These are phyloP conservation scores for Atta texana DNA, from an alignment of 1,140 invertebrate species.

Conservation along the genomic window DNA sequence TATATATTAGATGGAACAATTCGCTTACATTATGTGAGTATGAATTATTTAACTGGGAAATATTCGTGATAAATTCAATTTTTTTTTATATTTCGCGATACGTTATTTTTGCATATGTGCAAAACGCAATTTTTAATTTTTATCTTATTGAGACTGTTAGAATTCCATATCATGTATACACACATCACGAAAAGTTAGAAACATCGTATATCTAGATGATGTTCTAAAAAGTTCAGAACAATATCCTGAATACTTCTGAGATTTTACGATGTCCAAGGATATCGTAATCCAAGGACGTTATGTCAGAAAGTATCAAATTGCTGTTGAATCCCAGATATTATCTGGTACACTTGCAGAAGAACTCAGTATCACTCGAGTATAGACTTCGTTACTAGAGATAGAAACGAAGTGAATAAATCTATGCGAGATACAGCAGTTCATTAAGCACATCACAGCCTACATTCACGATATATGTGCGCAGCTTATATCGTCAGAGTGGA, in stretches of 20 bases:
- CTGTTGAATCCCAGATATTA: not conserved
- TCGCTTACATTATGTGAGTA: constrained; percentile 59
- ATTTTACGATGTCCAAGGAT: not conserved
- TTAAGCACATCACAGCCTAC: not conserved
- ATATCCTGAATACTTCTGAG: not conserved
- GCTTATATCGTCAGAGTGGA: too few relatives aligned
- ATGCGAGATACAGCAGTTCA: not conserved
- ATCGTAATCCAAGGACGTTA: too few relatives aligned
- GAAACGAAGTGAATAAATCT: not conserved
- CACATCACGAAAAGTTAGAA: not conserved
- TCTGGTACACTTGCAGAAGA: not conserved
- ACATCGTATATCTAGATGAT: not conserved
- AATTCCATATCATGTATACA: not conserved
- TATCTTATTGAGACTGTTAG: not conserved
- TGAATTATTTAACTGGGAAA: constrained; percentile 43
- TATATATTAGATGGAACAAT: not conserved
- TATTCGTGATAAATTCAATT: not conserved
- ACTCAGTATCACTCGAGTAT: not conserved
- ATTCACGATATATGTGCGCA: not conserved
- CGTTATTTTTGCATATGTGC: not conserved
- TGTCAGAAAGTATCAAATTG: not conserved
- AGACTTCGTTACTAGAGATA: not conserved
- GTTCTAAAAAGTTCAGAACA: constrained; percentile 9
- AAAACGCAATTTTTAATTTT: constrained; percentile 8
- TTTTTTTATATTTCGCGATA: constrained; percentile 5